Base-by-base conservation (phyloP, 2,888 invertebrate genomes). In the Lissocephala sabroskyi region DNA sequence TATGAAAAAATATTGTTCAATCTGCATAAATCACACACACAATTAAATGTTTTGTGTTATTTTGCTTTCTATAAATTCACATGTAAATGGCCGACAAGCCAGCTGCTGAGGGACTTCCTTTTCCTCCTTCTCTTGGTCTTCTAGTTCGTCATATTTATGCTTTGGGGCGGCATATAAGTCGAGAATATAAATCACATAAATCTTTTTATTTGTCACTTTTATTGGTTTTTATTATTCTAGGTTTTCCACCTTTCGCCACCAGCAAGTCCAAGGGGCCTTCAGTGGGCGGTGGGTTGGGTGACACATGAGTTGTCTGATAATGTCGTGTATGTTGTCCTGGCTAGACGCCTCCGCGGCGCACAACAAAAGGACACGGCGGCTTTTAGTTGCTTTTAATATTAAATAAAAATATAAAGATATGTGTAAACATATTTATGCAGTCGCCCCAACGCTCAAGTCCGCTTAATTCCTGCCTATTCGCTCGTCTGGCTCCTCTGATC, bases 151-250 rank as follows among this genome's bases (percentile, higher is more conserved):
- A 35, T 2, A n/a, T 29, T 6, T n/a, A 41, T 14, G 46, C 13
- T 45, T 55, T 51, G 49, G 54, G 50, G 35, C 46, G 45, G 7
- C 62, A 59, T 59, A 54, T 48, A 62, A 59, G 65, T 70, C 59
- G 49, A 29, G 9, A 18, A 62, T 56, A 70, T 55, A 62, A 62
- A 62, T 64, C 62, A 52, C 67, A 73, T 73, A 77, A 73, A 73
- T 73, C 78, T 77, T 73, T 77, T 73, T 77, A 77, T 73, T 73
- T 73, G 78, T 73, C 78, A 70, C 62, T 77, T 73, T 73, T 73
- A 73, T 73, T 77, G 67, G 71, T 59, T 77, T 74, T 76, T 70
- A 70, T 70, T 76, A 76, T 73, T 73, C 73, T 70, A 70, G 74
- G 74, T 70, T 67, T 67, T 76, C 52, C 30, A 11, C 33, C 14